A percentile compares a stretch with the other conserved stretches of the same genome.
Evolutionary conservation across 2,888 invertebrate genomes (phyloP).

Genomic region (Andrena haemorrhoa): DNA sequence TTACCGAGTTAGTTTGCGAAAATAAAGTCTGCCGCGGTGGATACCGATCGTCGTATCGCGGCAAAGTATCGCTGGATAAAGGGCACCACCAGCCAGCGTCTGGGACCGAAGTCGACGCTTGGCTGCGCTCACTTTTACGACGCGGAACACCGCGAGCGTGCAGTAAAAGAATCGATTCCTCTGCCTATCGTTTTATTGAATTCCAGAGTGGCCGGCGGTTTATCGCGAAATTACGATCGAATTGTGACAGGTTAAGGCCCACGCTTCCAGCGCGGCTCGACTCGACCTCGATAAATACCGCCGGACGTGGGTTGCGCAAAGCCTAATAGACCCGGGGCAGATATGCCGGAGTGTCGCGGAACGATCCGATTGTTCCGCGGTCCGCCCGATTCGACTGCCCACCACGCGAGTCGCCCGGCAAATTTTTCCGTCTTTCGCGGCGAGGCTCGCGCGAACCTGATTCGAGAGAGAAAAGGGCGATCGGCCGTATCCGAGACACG

Average conservation of each 20-base stretch:
- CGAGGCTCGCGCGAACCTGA: conserved; percentile 27
- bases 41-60: conserved; percentile 36
- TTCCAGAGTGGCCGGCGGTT: conserved; percentile 41
- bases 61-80: conserved; percentile 10
- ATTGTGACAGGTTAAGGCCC: conserved; percentile 64
- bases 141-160: background rate
- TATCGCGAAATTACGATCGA: conserved; percentile 61
- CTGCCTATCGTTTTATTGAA: conserved; percentile 20
- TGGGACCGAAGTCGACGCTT: background rate
- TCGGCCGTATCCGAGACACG: conserved; percentile 38
- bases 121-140: background rate
- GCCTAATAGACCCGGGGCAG: conserved; percentile 55
- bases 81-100: background rate
- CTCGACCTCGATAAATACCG: conserved; percentile 63
- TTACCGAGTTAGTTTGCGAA: conserved; percentile 35
- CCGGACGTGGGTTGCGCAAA: conserved; percentile 61
- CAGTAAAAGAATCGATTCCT: conserved; percentile 15
- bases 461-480: conserved; percentile 41
- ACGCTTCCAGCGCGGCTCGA: conserved; percentile 45
- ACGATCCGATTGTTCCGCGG: conserved; percentile 31
- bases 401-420: background rate
- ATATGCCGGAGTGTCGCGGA: conserved; percentile 34
- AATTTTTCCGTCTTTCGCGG: conserved; percentile 25
- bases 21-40: conserved; percentile 51
- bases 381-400: conserved; percentile 25